phyloP scores from a whole-genome alignment of 2,113 vertebrate genomes.

The Eleginops maclovinus region DNA sequence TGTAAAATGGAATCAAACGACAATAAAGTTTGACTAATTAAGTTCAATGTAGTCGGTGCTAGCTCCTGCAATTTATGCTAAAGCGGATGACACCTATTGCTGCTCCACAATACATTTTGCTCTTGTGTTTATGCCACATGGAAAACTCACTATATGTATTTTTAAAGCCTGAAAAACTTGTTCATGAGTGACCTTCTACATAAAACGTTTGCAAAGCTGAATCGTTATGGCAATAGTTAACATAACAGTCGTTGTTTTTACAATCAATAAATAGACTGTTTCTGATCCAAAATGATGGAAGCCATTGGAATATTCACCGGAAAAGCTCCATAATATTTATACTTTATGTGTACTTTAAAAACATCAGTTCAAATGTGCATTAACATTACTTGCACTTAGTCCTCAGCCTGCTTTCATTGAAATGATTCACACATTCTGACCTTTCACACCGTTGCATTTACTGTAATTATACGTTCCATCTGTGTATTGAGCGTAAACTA shows the following conservation, averaged over 20 bases:
- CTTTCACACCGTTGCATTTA: slow-evolving; percentile 33
- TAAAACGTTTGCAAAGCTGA: neutral
- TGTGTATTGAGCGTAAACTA: slow-evolving; percentile 2
- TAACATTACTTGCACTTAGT: slow-evolving; percentile 24
- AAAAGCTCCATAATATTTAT: slow-evolving; percentile 5
- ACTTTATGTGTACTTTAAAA: neutral
- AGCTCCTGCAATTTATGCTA: neutral
- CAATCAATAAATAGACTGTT: neutral
- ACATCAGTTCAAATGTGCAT: slow-evolving; percentile 13
- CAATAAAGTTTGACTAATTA: neutral
- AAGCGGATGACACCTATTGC: neutral
- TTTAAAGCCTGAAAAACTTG: neutral
- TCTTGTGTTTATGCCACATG: no score
- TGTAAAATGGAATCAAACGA: neutral
- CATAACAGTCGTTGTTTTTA: neutral
- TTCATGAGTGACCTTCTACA: neutral
- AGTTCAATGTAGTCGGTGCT: neutral
- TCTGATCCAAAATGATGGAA: neutral
- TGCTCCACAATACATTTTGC: neutral
- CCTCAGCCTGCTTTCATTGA: slow-evolving; percentile 34
- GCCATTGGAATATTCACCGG: neutral
- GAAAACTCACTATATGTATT: neutral
- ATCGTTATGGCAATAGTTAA: neutral
- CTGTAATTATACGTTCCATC: slow-evolving; percentile 33
- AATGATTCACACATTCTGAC: slow-evolving; percentile 48